Evolutionary conservation across 1,140 invertebrate genomes (phyloP), one percentile per base, ranked within the genome.

Genomic region (Periplaneta americana): DNA sequence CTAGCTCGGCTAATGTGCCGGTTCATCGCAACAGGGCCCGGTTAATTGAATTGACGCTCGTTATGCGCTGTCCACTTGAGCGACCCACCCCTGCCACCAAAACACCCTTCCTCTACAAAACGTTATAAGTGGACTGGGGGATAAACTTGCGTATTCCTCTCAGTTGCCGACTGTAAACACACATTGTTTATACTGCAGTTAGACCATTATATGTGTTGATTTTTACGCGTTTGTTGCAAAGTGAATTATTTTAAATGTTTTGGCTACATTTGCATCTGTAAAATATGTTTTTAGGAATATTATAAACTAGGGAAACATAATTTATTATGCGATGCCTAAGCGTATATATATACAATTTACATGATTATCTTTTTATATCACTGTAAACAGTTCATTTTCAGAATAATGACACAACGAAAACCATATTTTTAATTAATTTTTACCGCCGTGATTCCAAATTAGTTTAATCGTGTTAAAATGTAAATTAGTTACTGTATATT

Each of bases 31-130:
- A 28, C 22, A 66, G 75, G 4, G 17, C 13, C 75, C 35, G 6
- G 31, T 33, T 77, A 77, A 77, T 77, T 77, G 75, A 33, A 77
- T 77, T 77, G 75, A n/a, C 31, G 31, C 31, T 77, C 35, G 75
- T 77, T 77, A 77, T 33, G 33, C 75, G 32, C 15, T 36, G 75
- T 77, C 32, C 75, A 77, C 32, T 77, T 22, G 75, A 33, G 22
- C 35, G 75, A 33, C 75, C 48, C 22, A 8, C n/a, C 48, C n/a
- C 22, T 15, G 15, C 10, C 48, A 13, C 0, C n/a, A n/a, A n/a
- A n/a, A n/a, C n/a, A n/a, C n/a, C n/a, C n/a, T n/a, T 28, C n/a
- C 22, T 28, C 22, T n/a, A 66, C 48, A 66, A 66, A 66, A 66
- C n/a, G 48, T 28, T 66, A 28, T 66, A 66, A 66, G 48, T 66